Evolutionary conservation across 2,888 invertebrate genomes (phyloP).

Genomic region (Galeruca laticollis): DNA sequence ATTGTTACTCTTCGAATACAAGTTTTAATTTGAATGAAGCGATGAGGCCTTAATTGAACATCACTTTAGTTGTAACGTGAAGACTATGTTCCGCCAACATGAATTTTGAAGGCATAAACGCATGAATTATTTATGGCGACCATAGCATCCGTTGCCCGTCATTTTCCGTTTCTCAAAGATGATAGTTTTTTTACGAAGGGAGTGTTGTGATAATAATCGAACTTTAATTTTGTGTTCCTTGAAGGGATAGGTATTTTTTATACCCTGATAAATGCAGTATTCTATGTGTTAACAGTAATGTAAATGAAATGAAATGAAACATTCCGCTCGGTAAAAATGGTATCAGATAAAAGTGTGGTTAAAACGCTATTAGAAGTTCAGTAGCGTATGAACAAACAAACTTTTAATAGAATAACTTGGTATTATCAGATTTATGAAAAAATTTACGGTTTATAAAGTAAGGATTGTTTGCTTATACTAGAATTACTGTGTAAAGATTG

Average conservation of each 20-base stretch:
- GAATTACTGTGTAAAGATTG: too few species aligned
- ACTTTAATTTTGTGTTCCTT: constrained; percentile 5
- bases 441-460: too few species aligned
- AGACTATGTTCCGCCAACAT: constrained; percentile 63
- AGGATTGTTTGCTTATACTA: too few species aligned
- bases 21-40: constrained; percentile 32
- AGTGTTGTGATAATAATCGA: constrained; percentile 61
- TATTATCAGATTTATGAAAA: too few species aligned
- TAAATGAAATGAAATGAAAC: too few species aligned
- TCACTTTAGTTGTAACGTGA: constrained; percentile 54
- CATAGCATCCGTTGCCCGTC: constrained; percentile 60
- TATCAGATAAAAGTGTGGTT: too few species aligned
- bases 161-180: constrained; percentile 61
- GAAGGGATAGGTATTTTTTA: background rate
- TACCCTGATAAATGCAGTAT: background rate
- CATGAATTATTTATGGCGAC: constrained; percentile 65
- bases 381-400: too few species aligned
- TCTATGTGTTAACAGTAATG: too few species aligned
- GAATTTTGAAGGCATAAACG: constrained; percentile 56
- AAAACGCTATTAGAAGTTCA: too few species aligned
- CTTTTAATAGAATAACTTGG: too few species aligned
- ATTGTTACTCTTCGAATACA: constrained; percentile 24
- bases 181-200: constrained; percentile 62
- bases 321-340: too few species aligned
- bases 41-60: constrained; percentile 55